These are phyloP conservation scores for Phrynosoma platyrhinos DNA, from an alignment of 2,113 vertebrate genomes.

Conservation along the genomic window DNA sequence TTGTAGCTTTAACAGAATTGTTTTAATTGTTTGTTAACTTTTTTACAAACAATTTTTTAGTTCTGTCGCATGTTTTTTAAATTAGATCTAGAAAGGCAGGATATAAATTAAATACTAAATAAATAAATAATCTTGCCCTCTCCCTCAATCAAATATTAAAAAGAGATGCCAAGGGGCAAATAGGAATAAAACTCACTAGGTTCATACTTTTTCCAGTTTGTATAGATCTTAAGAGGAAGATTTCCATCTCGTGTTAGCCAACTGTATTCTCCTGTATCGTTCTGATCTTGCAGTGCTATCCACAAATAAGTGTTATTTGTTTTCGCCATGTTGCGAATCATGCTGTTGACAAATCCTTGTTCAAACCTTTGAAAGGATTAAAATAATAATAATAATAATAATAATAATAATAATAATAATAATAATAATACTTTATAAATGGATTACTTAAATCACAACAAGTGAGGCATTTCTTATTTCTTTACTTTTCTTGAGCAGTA, in stretches of 20 bases:
- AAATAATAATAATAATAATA: slow-evolving; percentile 24
- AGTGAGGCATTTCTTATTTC: slow-evolving; percentile 41
- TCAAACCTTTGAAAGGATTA: slow-evolving; percentile 87
- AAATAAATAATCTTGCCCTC: too few species aligned
- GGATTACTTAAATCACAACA: slow-evolving; percentile 35
- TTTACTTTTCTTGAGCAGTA: slow-evolving; percentile 29
- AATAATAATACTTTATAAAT: too few species aligned
- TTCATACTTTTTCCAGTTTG: slow-evolving; percentile 91
- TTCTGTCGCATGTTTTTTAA: too few species aligned
- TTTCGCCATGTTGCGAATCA: slow-evolving; percentile 79
- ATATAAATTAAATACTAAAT: too few species aligned
- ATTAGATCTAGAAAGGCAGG: too few species aligned
- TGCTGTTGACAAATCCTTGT: slow-evolving; percentile 91
- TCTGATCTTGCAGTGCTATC: slow-evolving; percentile 86
- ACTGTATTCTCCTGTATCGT: slow-evolving; percentile 82
- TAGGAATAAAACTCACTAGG: slow-evolving; percentile 82
- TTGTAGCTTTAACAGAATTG: too few species aligned
- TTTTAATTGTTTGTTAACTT: too few species aligned
- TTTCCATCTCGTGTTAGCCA: slow-evolving; percentile 79
- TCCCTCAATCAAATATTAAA: neutral
- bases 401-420: too few species aligned
- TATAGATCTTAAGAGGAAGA: slow-evolving; percentile 75
- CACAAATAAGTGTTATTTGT: slow-evolving; percentile 84
- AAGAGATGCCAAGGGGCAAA: neutral
- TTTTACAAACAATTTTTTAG: too few species aligned